A percentile compares a stretch with the other conserved stretches of the same genome.
Evolutionary conservation across 2,888 invertebrate species (phyloP).

Genomic region (Lithophane ornitopus): DNA sequence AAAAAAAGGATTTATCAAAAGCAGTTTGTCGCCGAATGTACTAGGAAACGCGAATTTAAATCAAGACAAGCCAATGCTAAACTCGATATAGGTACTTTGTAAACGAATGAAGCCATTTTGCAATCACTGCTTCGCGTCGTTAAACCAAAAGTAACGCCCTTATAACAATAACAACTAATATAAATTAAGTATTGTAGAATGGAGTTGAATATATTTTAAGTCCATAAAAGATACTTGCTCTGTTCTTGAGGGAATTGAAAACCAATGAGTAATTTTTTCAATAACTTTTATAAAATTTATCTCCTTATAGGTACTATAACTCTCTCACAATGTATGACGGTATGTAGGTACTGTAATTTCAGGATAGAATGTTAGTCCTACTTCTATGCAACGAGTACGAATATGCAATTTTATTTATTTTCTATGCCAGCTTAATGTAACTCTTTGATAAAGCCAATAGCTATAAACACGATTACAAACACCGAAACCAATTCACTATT

Average conservation of each 20-base stretch:
- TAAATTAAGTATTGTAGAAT: slow-evolving; percentile 30
- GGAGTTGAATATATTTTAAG: neutral
- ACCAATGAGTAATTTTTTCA: neutral
- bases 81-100: slow-evolving; percentile 61
- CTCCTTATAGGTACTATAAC: neutral
- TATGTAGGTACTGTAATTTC: neutral
- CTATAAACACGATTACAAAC: slow-evolving; percentile 8
- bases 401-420: neutral
- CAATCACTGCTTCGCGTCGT: slow-evolving; percentile 49
- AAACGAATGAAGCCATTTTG: slow-evolving; percentile 63
- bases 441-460: neutral
- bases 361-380: neutral
- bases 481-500: slow-evolving; percentile 24
- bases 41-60: slow-evolving; percentile 75
- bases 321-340: neutral
- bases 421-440: neutral
- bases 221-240: neutral
- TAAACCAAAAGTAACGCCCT: slow-evolving; percentile 53
- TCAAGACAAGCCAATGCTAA: slow-evolving; percentile 75
- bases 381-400: neutral
- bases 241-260: neutral
- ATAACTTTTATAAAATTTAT: neutral
- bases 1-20: neutral
- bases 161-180: slow-evolving; percentile 44
- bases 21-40: slow-evolving; percentile 64